Percentiles rank a stretch among this genome's conserved stretches.
Conservation (phyloP, 2,797 vertebrate genomes). For the Coilia nasus region DNA sequence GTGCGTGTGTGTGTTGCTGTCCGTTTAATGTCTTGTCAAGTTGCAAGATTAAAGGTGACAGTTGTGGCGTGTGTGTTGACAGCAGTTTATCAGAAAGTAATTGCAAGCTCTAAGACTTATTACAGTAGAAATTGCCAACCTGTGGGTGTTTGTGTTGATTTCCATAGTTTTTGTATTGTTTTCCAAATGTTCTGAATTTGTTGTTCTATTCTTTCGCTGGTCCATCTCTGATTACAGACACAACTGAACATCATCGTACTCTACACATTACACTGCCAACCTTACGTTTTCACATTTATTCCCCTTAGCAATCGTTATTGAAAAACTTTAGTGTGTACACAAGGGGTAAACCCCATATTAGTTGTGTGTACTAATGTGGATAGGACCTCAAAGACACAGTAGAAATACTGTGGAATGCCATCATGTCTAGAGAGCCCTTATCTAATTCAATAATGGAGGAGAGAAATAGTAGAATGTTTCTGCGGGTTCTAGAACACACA, state of each 20-base stretch:
- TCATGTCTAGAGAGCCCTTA: not conserved
- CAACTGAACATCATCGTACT: too few relatives aligned
- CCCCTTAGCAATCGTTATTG: too few relatives aligned
- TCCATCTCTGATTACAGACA: too few relatives aligned
- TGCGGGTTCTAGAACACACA: not conserved
- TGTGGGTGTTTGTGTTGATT: not conserved
- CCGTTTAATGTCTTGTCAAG: not conserved
- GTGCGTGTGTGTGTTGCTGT: not conserved
- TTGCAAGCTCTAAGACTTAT: not conserved
- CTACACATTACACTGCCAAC: too few relatives aligned
- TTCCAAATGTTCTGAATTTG: too few relatives aligned
- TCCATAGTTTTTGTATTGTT: too few relatives aligned
- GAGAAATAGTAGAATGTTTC: not conserved
- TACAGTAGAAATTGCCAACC: not conserved
- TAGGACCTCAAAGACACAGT: not conserved
- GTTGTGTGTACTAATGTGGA: too few relatives aligned
- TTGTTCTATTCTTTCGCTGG: too few relatives aligned
- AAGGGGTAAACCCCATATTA: too few relatives aligned
- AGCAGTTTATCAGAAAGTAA: not conserved
- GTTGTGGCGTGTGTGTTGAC: not conserved
- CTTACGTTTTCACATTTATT: too few relatives aligned
- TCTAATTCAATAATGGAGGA: not conserved
- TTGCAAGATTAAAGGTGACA: not conserved
- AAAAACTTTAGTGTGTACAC: too few relatives aligned
- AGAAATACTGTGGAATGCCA: not conserved